Evolutionary conservation across 1,140 invertebrate species (phyloP).

Genomic region (Samia ricini): DNA sequence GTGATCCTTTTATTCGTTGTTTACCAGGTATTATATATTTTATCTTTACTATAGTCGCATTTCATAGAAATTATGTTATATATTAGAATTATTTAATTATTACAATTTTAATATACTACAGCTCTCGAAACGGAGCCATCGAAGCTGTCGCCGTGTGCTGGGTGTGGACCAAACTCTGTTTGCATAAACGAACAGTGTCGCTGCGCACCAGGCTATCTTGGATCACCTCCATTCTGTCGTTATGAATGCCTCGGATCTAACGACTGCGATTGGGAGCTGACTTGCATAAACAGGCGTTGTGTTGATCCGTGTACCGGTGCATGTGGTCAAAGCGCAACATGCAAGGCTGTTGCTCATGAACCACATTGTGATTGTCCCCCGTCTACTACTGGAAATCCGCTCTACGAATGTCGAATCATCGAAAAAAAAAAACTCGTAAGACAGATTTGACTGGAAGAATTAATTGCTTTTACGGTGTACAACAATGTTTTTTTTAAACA

Average conservation of each 20-base stretch:
- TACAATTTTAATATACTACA: conserved; percentile 59
- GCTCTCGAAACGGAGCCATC: conserved; percentile 76
- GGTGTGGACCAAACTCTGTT: conserved; percentile 83
- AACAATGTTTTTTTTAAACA: conserved; percentile 4
- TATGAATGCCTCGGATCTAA: conserved; percentile 84
- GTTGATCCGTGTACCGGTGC: conserved; percentile 85
- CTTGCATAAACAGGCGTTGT: conserved; percentile 86
- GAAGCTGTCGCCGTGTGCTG: conserved; percentile 77
- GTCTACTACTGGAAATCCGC: conserved; percentile 79
- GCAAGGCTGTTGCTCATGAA: conserved; percentile 85
- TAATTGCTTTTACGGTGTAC: conserved; percentile 42
- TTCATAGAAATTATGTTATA: background rate
- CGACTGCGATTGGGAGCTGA: conserved; percentile 82
- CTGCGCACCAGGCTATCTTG: conserved; percentile 81
- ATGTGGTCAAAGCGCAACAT: conserved; percentile 83
- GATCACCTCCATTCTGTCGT: conserved; percentile 83
- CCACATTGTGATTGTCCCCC: conserved; percentile 86
- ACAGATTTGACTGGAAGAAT: conserved; percentile 56
- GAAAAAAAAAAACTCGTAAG: conserved; percentile 65
- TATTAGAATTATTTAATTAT: background rate
- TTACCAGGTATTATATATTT: conserved; percentile 77
- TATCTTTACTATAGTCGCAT: background rate
- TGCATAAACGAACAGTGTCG: conserved; percentile 80
- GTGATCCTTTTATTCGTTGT: conserved; percentile 84
- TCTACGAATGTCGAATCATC: conserved; percentile 75